Base-by-base conservation (phyloP, 2,797 vertebrate species). In the Fistularia commersonii region DNA sequence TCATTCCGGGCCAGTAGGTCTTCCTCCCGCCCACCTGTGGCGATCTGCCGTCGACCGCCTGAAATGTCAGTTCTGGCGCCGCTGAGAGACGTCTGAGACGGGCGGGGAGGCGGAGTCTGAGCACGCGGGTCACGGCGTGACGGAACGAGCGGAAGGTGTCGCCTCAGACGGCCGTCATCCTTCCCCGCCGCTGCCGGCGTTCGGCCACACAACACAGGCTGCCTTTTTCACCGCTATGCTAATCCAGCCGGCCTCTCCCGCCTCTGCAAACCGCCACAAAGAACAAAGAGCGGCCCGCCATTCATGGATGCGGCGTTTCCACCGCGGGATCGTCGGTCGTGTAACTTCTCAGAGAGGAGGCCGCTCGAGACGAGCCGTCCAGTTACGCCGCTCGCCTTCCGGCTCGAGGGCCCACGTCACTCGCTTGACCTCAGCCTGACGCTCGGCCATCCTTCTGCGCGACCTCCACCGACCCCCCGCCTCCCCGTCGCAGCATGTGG, bases 181-280 rank as follows among this genome's bases (percentile, higher is more conserved):
- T 76, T 73, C 68, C 69, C 79, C 68, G 66, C 64, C 70, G 80
- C 79, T 56, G 11, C 66, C 63, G 63, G 35, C 42, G 54, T 61
- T 74, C 59, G 68, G 54, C 69, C 66, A 54, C 69, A 74, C 64
- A 83, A 84, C 83, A 83, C 75, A 81, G 70, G 78, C 66, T 51
- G 69, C 64, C 65, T 77, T 85, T 79, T 67, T 81, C 69, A 73
- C 61, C 77, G 69, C 59, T 74, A 77, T 82, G 80, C 78, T 81
- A 83, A 84, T 81, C 72, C 69, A 54, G 76, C 69, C 41, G 61
- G 59, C 74, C 75, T 69, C 80, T 72, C 70, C 74, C 72, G 69
- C 72, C 63, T 66, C 40, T 9, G 54, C 69, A 64, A 70, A 59
- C 72, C 58, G 63, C 66, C 61, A 75, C 67, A 73, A 66, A 76